Evolutionary conservation across 2,113 vertebrate genomes (phyloP).

Genomic region (Diadophis punctatus): DNA sequence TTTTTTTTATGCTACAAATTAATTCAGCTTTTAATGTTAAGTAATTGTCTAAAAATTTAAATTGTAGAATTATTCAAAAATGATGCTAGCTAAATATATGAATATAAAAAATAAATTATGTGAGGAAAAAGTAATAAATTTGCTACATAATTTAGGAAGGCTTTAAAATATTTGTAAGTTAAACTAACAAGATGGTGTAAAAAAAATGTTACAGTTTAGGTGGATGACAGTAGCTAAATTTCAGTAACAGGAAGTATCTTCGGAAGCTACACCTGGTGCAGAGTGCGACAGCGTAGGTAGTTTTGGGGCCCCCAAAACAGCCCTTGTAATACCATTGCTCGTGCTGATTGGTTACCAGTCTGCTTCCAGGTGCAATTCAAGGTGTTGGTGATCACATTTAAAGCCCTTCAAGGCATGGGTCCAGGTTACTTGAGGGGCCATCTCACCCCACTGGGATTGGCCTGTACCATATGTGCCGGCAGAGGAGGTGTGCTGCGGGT

Average conservation of each 20-base stretch:
- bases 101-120: background rate
- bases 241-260: background rate
- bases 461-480: too few relatives aligned
- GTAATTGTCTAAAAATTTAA: background rate
- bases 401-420: too few relatives aligned
- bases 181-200: background rate
- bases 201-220: background rate
- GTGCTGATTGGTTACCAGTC: too few relatives aligned
- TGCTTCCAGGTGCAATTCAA: too few relatives aligned
- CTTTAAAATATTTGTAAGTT: background rate
- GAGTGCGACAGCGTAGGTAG: too few relatives aligned
- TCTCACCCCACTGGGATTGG: too few relatives aligned
- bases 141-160: background rate
- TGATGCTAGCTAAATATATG: background rate
- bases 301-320: too few relatives aligned
- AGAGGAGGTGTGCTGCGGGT: too few relatives aligned
- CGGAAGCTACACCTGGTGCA: background rate
- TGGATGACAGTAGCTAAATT: background rate
- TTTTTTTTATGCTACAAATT: background rate
- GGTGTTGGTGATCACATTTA: too few relatives aligned
- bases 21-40: background rate
- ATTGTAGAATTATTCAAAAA: background rate
- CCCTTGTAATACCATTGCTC: too few relatives aligned
- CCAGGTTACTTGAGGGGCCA: too few relatives aligned
- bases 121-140: background rate